These are phyloP conservation scores for Spisula solida DNA, from an alignment of 2,888 invertebrate genomes.

Conservation along the genomic window DNA sequence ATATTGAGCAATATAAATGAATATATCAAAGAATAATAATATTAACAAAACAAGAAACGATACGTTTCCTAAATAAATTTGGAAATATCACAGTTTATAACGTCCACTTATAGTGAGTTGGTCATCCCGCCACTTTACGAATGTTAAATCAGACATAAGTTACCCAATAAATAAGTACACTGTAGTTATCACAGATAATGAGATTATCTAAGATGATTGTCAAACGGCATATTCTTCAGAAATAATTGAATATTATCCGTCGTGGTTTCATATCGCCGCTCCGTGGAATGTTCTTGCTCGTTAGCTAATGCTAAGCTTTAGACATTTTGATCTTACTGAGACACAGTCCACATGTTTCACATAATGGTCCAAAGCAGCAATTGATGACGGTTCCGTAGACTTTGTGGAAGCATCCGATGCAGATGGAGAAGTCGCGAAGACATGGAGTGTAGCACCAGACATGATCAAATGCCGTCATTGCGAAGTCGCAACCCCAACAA, in stretches of 20 bases:
- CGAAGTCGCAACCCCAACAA: slow-evolving; percentile 87
- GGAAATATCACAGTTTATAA: too few relatives aligned
- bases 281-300: not conserved
- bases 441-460: slow-evolving; percentile 92
- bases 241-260: not conserved
- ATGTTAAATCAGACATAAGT: too few relatives aligned
- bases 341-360: slow-evolving; percentile 88
- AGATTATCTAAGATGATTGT: too few relatives aligned
- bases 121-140: too few relatives aligned
- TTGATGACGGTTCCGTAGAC: slow-evolving; percentile 89
- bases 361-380: slow-evolving; percentile 90
- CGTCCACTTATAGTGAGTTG: too few relatives aligned
- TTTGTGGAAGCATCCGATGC: slow-evolving; percentile 81
- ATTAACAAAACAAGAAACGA: too few relatives aligned
- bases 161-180: too few relatives aligned
- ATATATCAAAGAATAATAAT: too few relatives aligned
- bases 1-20: too few relatives aligned
- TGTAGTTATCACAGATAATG: too few relatives aligned
- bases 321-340: slow-evolving; percentile 73
- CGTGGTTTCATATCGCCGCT: not conserved
- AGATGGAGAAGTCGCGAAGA: slow-evolving; percentile 91
- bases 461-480: slow-evolving; percentile 90
- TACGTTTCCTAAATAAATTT: too few relatives aligned
- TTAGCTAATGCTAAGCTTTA: slow-evolving; percentile 37
- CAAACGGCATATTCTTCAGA: too few relatives aligned